Evolutionary conservation across 2,888 invertebrate species (phyloP), one percentile per base, ranked within the genome.

Genomic region (Norana najaformis): DNA sequence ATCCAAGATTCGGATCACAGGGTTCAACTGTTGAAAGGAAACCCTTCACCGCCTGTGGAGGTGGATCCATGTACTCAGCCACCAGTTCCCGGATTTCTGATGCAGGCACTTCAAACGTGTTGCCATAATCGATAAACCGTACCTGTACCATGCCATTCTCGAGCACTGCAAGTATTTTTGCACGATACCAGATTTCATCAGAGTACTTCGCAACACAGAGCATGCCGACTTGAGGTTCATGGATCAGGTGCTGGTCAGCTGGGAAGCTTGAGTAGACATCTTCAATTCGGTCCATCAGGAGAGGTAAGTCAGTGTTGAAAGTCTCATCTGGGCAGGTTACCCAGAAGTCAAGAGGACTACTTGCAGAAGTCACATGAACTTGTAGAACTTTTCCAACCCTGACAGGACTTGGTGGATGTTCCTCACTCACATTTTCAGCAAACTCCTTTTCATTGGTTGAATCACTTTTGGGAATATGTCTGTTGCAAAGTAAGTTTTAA

Each of bases 61-160:
- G 36, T 20, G 37, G 85, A 20, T 85, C 85, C 35, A 37, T 37
- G 37, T 85, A 37, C 36, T 85, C 85, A 13, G 85, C 35, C 36
- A 30, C 37, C 85, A 85, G 16, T 16, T 85, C 85, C 18, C 36
- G 34, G 37, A 85, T 36, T 37, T 85, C 85, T 30, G 85, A 85
- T 36, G 85, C 37, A 85, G 85, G 37, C 35, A 85, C 85, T 85
- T 85, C 85, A 30, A 36, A 85, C 20, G 37, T 92, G 88, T 94
- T 94, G 20, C 94, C 94, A 92, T 94, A 94, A 92, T 94, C 94
- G 35, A 94, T 93, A 92, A 89, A 88, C 18, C 83, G 34, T 53
- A 89, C 90, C 34, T 47, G 41, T 23, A 69, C 89, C 1, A 47
- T 88, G 35, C 89, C 88, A 20, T 34, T 82, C 35, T 35, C 41